phyloP scores from a whole-genome alignment of 2,797 vertebrate genomes.

The Anguilla pacifica region DNA sequence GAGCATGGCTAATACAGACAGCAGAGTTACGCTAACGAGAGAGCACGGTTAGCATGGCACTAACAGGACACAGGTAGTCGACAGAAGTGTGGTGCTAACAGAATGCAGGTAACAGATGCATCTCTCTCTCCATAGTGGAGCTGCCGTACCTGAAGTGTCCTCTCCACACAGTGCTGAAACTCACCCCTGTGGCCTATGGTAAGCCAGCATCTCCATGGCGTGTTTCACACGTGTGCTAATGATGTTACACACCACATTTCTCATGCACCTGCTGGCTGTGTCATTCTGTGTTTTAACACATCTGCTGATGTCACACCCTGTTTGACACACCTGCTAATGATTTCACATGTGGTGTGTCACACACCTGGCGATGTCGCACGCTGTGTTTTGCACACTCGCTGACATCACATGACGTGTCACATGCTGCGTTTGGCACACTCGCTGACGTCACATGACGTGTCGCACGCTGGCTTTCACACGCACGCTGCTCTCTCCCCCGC shows the following conservation, averaged over 20 bases:
- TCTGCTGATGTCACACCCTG: background rate
- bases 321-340: too few relatives aligned
- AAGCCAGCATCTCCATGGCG: constrained; percentile 37
- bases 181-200: constrained; percentile 81
- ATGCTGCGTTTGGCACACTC: background rate
- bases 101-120: background rate
- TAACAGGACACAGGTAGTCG: background rate
- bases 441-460: background rate
- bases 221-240: background rate
- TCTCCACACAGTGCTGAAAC: constrained; percentile 81
- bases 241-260: background rate
- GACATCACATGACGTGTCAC: background rate
- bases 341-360: background rate
- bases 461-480: background rate
- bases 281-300: background rate
- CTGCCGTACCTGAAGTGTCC: constrained; percentile 84
- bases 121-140: constrained; percentile 62
- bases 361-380: background rate
- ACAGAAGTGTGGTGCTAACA: background rate
- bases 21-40: background rate
- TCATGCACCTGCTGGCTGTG: background rate
- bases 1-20: background rate
- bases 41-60: background rate
- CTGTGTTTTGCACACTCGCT: background rate
- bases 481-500: background rate